Conservation (phyloP, 2,888 invertebrate species). For the Brachyptera risi region DNA sequence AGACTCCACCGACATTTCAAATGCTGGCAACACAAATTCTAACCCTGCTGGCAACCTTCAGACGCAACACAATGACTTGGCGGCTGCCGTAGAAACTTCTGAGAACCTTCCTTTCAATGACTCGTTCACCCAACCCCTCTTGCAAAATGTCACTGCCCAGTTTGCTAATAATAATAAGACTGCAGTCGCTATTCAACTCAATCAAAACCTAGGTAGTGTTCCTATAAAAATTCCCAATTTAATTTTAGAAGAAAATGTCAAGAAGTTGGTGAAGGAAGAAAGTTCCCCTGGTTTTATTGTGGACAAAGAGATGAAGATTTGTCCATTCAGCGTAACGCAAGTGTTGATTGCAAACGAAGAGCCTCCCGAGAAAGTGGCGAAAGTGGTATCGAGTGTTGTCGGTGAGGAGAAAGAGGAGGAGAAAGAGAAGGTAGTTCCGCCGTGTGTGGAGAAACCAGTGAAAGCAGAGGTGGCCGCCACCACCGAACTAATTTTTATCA, state of each 20-base stretch:
- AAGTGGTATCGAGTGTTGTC: neutral
- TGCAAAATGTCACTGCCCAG: neutral
- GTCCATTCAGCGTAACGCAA: neutral
- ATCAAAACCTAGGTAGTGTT: neutral
- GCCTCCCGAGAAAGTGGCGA: neutral
- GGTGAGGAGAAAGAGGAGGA: neutral
- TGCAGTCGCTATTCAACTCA: no score
- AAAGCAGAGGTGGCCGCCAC: neutral
- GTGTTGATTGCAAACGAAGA: slow-evolving; percentile 4
- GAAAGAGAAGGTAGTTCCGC: neutral
- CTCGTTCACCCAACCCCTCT: neutral
- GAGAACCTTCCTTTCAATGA: neutral
- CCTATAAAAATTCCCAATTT: slow-evolving; percentile 7
- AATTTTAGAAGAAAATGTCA: slow-evolving; percentile 3
- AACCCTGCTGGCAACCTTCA: neutral
- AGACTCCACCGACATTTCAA: slow-evolving; percentile 7
- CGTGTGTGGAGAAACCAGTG: neutral
- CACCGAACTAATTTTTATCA: slow-evolving; percentile 21
- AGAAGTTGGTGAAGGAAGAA: slow-evolving; percentile 7
- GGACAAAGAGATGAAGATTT: slow-evolving; percentile 3
- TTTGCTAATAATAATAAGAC: neutral
- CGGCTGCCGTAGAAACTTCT: neutral
- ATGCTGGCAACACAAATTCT: neutral
- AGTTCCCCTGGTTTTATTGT: neutral
- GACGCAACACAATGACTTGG: neutral